phyloP scores from a whole-genome alignment of 2,797 vertebrate genomes.

The Coregonus ussuriensis region DNA sequence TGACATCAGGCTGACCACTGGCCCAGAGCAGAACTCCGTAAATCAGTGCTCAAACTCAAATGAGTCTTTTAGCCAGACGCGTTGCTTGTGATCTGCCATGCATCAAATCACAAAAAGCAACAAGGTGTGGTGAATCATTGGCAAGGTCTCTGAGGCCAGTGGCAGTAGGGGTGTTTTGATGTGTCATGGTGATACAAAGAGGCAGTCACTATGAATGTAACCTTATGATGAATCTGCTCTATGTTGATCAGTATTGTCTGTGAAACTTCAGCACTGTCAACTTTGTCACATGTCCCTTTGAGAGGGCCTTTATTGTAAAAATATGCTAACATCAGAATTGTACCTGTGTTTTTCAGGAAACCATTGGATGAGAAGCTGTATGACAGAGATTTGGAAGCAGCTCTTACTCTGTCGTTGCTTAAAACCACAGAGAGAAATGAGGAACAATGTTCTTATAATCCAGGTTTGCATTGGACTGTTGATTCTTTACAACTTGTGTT shows the following conservation, averaged over 20 bases:
- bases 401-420: conserved; percentile 84
- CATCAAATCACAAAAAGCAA: background rate
- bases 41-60: background rate
- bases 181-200: background rate
- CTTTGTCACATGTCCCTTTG: background rate
- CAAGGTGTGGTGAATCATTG: conserved; percentile 1
- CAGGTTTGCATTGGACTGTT: conserved; percentile 59
- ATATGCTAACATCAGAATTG: background rate
- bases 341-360: conserved; percentile 67
- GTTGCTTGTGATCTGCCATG: background rate
- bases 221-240: background rate
- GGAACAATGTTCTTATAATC: conserved; percentile 45
- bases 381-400: conserved; percentile 85
- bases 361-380: conserved; percentile 81
- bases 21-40: background rate
- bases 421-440: conserved; percentile 54
- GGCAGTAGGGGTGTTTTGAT: background rate
- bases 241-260: background rate
- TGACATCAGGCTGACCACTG: background rate
- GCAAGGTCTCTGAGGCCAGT: background rate
- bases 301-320: background rate
- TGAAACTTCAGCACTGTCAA: background rate
- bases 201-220: background rate
- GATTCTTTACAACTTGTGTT: conserved; percentile 3
- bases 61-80: background rate